Conservation (phyloP, 2,113 vertebrate genomes). For the Neomonachus schauinslandi region DNA sequence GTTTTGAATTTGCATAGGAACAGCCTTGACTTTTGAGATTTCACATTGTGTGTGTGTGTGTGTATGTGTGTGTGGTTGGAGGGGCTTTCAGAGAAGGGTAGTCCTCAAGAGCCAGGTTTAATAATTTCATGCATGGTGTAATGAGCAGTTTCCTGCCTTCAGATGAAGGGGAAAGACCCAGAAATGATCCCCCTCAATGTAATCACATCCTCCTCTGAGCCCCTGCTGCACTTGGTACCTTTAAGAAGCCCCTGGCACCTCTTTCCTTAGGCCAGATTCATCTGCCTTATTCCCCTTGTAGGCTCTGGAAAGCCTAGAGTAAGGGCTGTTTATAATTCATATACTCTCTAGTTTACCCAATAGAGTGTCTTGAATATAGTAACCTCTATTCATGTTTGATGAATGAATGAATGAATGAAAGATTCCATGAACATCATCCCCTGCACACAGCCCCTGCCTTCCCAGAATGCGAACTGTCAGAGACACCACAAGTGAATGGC, state of each 20-base stretch:
- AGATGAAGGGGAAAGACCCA: not conserved
- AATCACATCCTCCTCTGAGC: not conserved
- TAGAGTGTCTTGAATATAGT: not conserved
- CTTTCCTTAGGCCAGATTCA: not conserved
- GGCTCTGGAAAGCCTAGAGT: not conserved
- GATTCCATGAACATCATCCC: not conserved
- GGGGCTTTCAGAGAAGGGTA: not conserved
- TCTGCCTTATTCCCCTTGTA: not conserved
- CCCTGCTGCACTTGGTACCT: not conserved
- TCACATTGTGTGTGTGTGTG: not conserved
- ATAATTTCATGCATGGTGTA: not conserved
- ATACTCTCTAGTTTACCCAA: not conserved
- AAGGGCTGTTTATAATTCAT: not conserved
- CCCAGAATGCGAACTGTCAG: not conserved
- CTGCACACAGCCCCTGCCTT: not conserved
- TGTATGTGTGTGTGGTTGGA: not conserved
- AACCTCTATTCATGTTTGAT: not conserved
- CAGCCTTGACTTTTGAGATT: not conserved
- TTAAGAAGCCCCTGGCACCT: not conserved
- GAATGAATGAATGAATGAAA: not conserved
- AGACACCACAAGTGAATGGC: not conserved
- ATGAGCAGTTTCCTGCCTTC: not conserved
- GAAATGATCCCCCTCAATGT: not conserved
- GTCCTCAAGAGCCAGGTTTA: not conserved
- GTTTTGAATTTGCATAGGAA: not conserved